phyloP scores from a whole-genome alignment of 2,888 invertebrate genomes.

The Aporophyla nigra region DNA sequence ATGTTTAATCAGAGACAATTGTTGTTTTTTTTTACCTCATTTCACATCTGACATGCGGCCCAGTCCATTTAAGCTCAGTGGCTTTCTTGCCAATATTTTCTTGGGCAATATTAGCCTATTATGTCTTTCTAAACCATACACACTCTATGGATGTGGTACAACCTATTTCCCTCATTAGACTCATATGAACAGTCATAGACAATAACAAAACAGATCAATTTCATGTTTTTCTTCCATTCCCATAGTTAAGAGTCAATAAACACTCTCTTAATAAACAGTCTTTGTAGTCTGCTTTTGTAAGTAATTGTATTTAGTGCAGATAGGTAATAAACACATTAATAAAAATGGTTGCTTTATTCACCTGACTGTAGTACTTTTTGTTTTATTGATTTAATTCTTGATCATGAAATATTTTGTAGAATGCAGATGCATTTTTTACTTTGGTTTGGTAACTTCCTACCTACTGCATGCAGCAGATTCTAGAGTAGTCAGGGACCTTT shows the following conservation, averaged over 20 bases:
- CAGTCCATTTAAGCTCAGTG: background rate
- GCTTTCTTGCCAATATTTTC: too few species aligned
- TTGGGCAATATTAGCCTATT: background rate
- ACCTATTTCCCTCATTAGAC: constrained; percentile 32
- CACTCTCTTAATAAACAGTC: constrained; percentile 27
- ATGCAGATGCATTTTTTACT: background rate
- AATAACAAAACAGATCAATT: constrained; percentile 37
- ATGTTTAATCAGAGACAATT: background rate
- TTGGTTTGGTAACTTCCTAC: background rate
- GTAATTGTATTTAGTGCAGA: constrained; percentile 10
- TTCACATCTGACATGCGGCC: background rate
- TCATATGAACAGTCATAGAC: constrained; percentile 33
- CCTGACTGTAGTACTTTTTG: background rate
- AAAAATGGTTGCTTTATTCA: constrained; percentile 15
- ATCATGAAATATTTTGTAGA: background rate
- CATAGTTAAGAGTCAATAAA: constrained; percentile 29
- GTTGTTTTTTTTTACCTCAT: background rate
- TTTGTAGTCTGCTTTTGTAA: constrained; percentile 28
- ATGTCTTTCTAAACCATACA: constrained; percentile 1
- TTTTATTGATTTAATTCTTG: background rate
- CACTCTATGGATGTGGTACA: background rate
- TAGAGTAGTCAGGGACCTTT: background rate
- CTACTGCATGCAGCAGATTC: background rate
- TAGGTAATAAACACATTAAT: constrained; percentile 31
- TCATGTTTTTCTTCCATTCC: constrained; percentile 44